Conservation (phyloP, 2,797 vertebrate species). For the Caiman crocodilus region DNA sequence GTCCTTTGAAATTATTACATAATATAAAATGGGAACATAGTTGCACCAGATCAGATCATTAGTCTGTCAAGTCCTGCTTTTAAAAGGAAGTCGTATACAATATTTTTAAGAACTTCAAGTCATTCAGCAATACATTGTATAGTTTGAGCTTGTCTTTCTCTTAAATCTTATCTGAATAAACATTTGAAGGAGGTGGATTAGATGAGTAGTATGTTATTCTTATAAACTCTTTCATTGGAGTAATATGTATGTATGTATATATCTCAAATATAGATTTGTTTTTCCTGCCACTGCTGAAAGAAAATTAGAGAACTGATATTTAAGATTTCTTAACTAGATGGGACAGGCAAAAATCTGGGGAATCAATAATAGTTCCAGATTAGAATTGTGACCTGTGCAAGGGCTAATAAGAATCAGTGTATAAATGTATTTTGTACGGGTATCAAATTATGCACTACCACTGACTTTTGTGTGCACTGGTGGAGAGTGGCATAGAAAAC, state of each 20-base stretch:
- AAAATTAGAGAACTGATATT: not conserved
- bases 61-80: not conserved
- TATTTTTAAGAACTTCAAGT: not conserved
- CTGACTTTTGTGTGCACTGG: not conserved
- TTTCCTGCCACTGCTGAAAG: not conserved
- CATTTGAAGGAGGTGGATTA: too few relatives aligned
- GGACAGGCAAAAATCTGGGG: not conserved
- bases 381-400: not conserved
- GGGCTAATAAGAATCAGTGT: not conserved
- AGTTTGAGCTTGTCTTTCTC: not conserved
- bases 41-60: not conserved
- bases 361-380: not conserved
- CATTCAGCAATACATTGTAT: not conserved
- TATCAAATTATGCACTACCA: too few relatives aligned
- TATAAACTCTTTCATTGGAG: too few relatives aligned
- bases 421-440: too few relatives aligned
- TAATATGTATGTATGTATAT: too few relatives aligned
- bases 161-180: too few relatives aligned
- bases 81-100: not conserved
- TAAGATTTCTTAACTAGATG: not conserved
- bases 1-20: not conserved
- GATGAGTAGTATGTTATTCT: too few relatives aligned
- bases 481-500: accelerated
- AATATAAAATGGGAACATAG: not conserved
- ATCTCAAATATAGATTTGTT: too few relatives aligned